Percentiles rank a stretch among this genome's conserved stretches.
Conservation (phyloP, 2,888 invertebrate genomes). For the Orchesella flavescens region DNA sequence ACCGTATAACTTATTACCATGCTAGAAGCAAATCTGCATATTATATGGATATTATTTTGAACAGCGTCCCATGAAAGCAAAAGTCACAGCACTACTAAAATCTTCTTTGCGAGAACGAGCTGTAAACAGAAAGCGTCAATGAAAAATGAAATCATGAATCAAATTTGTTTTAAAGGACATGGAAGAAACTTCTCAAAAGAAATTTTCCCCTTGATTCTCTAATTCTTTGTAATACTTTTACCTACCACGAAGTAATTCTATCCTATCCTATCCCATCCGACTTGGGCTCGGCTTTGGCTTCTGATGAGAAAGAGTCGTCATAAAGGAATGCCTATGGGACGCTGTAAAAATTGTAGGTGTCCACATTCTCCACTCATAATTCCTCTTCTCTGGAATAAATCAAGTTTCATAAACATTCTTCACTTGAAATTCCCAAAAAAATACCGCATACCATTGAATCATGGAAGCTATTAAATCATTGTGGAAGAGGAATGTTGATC, state of each 20-base stretch:
- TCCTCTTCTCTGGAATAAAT: conserved; percentile 29
- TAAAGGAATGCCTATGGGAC: no score
- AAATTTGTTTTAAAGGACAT: neutral
- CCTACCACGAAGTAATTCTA: conserved; percentile 25
- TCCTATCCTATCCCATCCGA: conserved; percentile 2
- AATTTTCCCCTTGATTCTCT: conserved; percentile 5
- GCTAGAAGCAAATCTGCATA: neutral
- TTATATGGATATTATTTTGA: neutral
- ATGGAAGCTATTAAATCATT: neutral
- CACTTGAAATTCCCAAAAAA: neutral
- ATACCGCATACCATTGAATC: neutral
- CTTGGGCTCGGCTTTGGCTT: conserved; percentile 5
- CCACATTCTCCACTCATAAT: conserved; percentile 25
- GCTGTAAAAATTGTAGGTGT: conserved; percentile 2
- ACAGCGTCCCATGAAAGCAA: conserved; percentile 6
- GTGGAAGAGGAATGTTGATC: no score
- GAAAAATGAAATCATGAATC: conserved; percentile 5
- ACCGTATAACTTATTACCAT: conserved; percentile 30
- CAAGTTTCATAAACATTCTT: conserved; percentile 19
- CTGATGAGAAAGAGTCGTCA: conserved; percentile 6
- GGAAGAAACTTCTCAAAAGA: conserved; percentile 6
- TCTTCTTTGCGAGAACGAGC: no score
- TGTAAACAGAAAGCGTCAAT: conserved; percentile 17
- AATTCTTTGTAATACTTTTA: neutral
- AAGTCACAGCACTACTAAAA: neutral